Evolutionary conservation across 2,797 vertebrate genomes (phyloP), one percentile per base, ranked within the genome.

Genomic region (Florisuga fusca): DNA sequence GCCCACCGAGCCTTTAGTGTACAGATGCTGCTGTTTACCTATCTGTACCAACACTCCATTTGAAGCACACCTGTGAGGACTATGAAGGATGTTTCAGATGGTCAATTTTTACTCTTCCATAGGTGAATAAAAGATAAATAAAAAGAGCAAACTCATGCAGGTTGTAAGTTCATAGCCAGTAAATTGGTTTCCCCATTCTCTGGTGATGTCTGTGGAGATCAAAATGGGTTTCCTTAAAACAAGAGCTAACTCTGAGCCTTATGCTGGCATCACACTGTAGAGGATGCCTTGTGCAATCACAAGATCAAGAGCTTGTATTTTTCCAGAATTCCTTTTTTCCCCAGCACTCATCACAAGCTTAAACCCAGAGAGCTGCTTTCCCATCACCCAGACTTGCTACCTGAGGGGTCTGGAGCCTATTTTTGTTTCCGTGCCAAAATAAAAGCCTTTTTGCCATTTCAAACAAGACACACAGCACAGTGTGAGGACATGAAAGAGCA

Each of bases 361-460:
- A 15, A 58, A 15, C 34, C 33, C 66, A 64, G 43, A 34, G 81
- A 85, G 68, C 25, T 89, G 68, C 45, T 74, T 93, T 87, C 45
- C 84, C 7, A 8, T 64, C 51, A 62, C 38, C 51, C 61, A 62
- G 53, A 8, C n/a, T 68, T 31, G 9, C 58, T 77, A 87, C 78
- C 89, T 61, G 46, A 67, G 45, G 15, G 36, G 55, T 79, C 74
- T 36, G 34, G 51, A 76, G 57, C n/a, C 38, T 71, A 46, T 86
- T 93, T 72, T 57, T 83, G 29, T 59, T 90, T 89, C 66, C n/a
- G 51, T 87, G 53, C 29, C 62, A 89, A 89, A 93, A 93, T 10
- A 76, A 74, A 84, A 84, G 45, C 89, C 81, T 33, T 76, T 62
- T 48, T 67, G n/a, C 59, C 61, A 57, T 73, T 95, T 87, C 73